These are phyloP conservation scores for Whitmania pigra DNA, from an alignment of 1,140 invertebrate species.

Conservation along the genomic window DNA sequence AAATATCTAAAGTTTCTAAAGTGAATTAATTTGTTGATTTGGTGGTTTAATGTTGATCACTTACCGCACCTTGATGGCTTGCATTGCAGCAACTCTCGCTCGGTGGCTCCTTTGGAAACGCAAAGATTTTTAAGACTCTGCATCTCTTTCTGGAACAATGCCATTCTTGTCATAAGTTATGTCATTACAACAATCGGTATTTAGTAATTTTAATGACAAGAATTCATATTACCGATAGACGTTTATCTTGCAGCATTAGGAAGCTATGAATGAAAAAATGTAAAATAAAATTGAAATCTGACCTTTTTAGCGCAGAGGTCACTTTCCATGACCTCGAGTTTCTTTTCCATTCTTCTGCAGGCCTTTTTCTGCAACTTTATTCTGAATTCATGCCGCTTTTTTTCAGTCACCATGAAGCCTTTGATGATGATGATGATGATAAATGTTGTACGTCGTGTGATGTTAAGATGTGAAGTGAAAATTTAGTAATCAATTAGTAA, in stretches of 20 bases:
- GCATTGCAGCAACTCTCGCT: constrained; percentile 8
- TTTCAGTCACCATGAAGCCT: constrained; percentile 24
- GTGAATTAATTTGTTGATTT: too few relatives aligned
- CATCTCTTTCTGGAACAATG: constrained; percentile 15
- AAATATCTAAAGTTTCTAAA: too few relatives aligned
- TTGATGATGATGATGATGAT: constrained; percentile 3
- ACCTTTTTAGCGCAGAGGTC: constrained; percentile 21
- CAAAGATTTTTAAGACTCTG: constrained; percentile 15
- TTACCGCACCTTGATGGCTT: constrained; percentile 14
- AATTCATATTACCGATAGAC: too few relatives aligned
- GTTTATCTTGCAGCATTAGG: too few relatives aligned
- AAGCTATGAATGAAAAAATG: neutral
- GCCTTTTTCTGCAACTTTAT: constrained; percentile 24
- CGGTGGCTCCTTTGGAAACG: constrained; percentile 11
- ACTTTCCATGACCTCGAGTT: constrained; percentile 19
- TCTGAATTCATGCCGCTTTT: constrained; percentile 25
- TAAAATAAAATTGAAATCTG: constrained; percentile 9
- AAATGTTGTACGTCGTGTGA: too few relatives aligned
- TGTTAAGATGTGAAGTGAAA: too few relatives aligned
- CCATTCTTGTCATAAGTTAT: too few relatives aligned
- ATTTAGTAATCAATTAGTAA: too few relatives aligned
- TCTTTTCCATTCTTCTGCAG: constrained; percentile 19
- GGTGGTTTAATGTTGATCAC: neutral
- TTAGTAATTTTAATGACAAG: too few relatives aligned
- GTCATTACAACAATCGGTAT: too few relatives aligned